These are phyloP conservation scores for Scolopax mira DNA, from an alignment of 2,113 vertebrate genomes.

Conservation along the genomic window DNA sequence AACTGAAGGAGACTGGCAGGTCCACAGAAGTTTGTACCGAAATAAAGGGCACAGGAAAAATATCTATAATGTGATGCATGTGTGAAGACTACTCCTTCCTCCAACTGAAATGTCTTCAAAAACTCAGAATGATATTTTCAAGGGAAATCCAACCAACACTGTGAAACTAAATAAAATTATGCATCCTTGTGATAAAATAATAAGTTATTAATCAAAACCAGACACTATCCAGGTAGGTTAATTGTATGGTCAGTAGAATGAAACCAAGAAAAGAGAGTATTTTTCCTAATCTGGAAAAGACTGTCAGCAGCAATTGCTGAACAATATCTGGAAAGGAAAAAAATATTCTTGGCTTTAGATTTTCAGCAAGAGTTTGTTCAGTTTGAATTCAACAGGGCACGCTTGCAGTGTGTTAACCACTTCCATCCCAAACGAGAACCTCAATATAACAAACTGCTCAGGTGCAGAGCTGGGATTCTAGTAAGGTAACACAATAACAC, in stretches of 20 bases:
- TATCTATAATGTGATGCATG: background rate
- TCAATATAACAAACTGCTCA: background rate
- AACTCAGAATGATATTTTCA: background rate
- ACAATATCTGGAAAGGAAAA: background rate
- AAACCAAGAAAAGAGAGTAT: background rate
- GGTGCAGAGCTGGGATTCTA: background rate
- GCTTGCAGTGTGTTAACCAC: background rate
- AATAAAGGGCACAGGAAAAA: background rate
- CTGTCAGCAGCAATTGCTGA: background rate
- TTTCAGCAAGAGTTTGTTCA: background rate
- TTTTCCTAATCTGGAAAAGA: background rate
- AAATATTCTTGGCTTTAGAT: background rate
- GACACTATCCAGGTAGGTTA: background rate
- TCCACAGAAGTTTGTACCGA: background rate
- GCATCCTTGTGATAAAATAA: background rate
- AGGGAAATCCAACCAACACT: background rate
- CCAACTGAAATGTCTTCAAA: background rate
- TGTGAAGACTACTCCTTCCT: background rate
- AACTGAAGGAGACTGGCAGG: background rate
- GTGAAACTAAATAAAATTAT: background rate
- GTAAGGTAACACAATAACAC: background rate
- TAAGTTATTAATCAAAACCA: constrained; percentile 33
- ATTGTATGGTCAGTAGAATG: background rate
- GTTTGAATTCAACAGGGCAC: background rate
- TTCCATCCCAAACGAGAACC: background rate